Evolutionary conservation across 2,113 vertebrate species (phyloP), one percentile per base, ranked within the genome.

Genomic region (Centropus bengalensis): DNA sequence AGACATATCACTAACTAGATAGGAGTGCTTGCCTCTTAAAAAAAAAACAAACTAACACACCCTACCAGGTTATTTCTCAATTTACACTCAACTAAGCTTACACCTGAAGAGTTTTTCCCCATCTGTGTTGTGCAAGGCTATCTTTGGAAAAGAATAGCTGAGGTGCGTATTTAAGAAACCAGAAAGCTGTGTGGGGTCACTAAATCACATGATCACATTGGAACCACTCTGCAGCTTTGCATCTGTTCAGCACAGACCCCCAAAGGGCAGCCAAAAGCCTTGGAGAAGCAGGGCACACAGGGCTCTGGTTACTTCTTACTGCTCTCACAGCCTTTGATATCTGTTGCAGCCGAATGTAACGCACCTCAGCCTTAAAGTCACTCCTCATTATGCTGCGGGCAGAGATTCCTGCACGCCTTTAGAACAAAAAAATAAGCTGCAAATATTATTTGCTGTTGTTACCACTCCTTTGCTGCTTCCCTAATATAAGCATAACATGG

Each of bases 231-330:
- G 44, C 64, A 86, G 58, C 23, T 89, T 12, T 55, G 17, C 30
- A 20, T 51, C 44, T 77, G 59, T 8, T 59, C 49, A 38, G 56
- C 47, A 80, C 71, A 88, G 20, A 40, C 38, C 49, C 44, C 40
- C 12, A 73, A 86, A 90, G 54, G 82, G 63, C 96, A 92, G 94
- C 75, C 58, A 80, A 92, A 40, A 82, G 56, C 32, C 42, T 4
- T 13, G 24, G 70, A 71, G 24, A 45, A 55, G 86, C 8, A 58
- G 27, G 74, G 60, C 52, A 55, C 22, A 13, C 22, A 19, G n/a
- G 19, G 30, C 63, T 91, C 88, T 0, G 0, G 56, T 90, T 96
- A 91, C 76, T 77, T 51, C 21, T 80, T 9, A 8, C 4, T 12
- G 8, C 56, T 71, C 77, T 15, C 23, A 33, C 66, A 82, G 74